These are phyloP conservation scores for Stenoptilia bipunctidactyla DNA, from an alignment of 2,888 invertebrate species.

Conservation along the genomic window DNA sequence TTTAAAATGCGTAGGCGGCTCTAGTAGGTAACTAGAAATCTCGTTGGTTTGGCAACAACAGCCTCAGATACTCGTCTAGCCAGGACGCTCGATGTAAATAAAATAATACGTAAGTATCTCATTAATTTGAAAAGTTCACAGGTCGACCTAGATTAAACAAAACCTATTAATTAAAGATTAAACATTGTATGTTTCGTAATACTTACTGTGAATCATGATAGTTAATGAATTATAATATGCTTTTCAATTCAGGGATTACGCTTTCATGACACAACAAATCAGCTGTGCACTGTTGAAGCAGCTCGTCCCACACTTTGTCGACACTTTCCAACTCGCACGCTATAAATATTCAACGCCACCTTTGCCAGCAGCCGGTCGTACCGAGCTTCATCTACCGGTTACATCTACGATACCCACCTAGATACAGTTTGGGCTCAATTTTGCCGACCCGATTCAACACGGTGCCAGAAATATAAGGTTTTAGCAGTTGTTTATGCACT, in stretches of 20 bases:
- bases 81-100: neutral
- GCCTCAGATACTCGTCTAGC: neutral
- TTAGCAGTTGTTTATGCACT: conserved; percentile 40
- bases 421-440: conserved; percentile 70
- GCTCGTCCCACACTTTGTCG: conserved; percentile 14
- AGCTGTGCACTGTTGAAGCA: conserved; percentile 34
- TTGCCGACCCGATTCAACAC: conserved; percentile 58
- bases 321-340: conserved; percentile 53
- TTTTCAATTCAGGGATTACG: conserved; percentile 23
- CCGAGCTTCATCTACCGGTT: conserved; percentile 19
- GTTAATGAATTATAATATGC: conserved; percentile 29
- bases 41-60: neutral
- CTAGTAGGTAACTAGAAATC: neutral
- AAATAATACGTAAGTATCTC: neutral
- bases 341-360: conserved; percentile 56
- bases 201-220: conserved; percentile 17
- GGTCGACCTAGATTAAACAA: neutral
- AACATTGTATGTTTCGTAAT: neutral
- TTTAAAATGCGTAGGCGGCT: neutral
- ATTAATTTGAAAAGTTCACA: neutral
- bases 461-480: conserved; percentile 43
- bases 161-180: neutral
- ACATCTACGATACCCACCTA: conserved; percentile 50
- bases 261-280: conserved; percentile 39
- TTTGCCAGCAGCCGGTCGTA: conserved; percentile 36